A percentile compares a stretch with the other conserved stretches of the same genome.
Evolutionary conservation across 2,797 vertebrate genomes (phyloP).

Genomic region (Pangasius mekongensis): DNA sequence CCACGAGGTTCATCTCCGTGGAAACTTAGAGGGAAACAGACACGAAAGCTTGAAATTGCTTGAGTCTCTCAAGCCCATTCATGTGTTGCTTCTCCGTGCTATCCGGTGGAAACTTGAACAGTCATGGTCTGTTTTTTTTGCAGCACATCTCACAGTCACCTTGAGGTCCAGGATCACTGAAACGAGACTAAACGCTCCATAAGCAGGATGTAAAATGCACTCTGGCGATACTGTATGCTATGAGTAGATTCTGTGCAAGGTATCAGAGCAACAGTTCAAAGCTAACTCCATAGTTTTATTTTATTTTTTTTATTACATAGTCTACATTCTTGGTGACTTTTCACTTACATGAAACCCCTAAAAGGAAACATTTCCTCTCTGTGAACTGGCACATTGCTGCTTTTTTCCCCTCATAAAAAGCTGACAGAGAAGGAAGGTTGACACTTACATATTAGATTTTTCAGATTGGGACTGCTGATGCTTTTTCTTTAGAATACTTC

Average conservation of each 20-base stretch:
- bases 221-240: background rate
- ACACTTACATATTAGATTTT: background rate
- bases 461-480: background rate
- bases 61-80: conserved; percentile 48
- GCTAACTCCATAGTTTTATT: background rate
- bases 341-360: background rate
- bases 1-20: conserved; percentile 52
- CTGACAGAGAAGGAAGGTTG: background rate
- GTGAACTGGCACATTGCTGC: background rate
- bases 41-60: conserved; percentile 25
- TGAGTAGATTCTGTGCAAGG: background rate
- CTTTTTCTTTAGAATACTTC: background rate
- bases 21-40: conserved; percentile 52
- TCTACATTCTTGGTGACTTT: background rate
- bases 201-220: background rate
- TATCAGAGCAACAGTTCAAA: background rate
- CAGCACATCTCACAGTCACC: conserved; percentile 9
- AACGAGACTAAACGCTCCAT: conserved; percentile 15
- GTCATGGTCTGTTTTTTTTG: conserved; percentile 11
- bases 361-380: background rate
- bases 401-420: background rate
- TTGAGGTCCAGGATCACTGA: conserved; percentile 13
- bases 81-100: conserved; percentile 32
- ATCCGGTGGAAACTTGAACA: conserved; percentile 28
- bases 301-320: background rate